Evolutionary conservation across 23 tunicate species (phyloP), one percentile per base, ranked within the genome.

Genomic region (Halocynthia aurantium): DNA sequence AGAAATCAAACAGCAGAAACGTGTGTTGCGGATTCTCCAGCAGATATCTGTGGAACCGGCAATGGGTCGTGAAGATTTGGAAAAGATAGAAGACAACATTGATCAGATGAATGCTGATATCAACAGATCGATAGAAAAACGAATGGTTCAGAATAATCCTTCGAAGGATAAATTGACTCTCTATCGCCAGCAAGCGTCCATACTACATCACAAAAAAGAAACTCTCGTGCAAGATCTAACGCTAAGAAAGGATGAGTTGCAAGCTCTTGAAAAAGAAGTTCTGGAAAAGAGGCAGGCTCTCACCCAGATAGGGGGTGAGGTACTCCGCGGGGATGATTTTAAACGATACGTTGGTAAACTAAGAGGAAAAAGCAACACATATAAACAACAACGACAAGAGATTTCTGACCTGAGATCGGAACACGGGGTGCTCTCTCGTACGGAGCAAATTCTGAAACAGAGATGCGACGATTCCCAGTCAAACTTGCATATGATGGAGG

Each of bases 111-210:
- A 82, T 7, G 85, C 71, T 18, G 55, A 77, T 53, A 88, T 92
- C 10, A 92, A 92, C 54, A 52, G 79, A 68, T 82, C 86, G 60
- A 82, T 92, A 7, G 98, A 92, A 55, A 82, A 92, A 68, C 55
- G 78, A 52, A 81, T 92, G 93, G 67, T 92, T 88, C 61, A 80
- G 21, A 76, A 80, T 6, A 77, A 92, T 72, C 98, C 98, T 6
- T 82, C 85, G 69, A 82, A 82, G 57, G 98, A 92, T 75, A 92
- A 92, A 66, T 53, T 88, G 63, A 81, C 85, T n/a, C 63, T 92
- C 50, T 86, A 87, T 57, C 62, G 98, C 6, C 98, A 92, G 70
- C 98, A 92, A 82, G 97, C 91, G 51, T 83, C 88, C 8, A 91
- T 91, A 56, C 71, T 91, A 51, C 31, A 82, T 8, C 92, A 86